These are phyloP conservation scores for Eudemis profundana DNA, from an alignment of 2,888 invertebrate species.

Conservation along the genomic window DNA sequence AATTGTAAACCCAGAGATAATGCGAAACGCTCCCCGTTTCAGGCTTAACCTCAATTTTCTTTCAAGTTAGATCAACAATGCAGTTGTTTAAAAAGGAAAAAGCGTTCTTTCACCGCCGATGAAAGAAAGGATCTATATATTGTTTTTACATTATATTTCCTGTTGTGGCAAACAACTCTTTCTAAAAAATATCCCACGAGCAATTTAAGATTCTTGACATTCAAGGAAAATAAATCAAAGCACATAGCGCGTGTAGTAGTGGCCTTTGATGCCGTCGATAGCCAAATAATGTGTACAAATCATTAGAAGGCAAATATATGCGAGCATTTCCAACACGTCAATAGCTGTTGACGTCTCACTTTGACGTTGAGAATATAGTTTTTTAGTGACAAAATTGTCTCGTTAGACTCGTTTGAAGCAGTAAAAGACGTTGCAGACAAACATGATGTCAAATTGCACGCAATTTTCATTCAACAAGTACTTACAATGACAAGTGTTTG, in stretches of 20 bases:
- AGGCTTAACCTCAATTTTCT: constrained; percentile 1
- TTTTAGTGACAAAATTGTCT: constrained; percentile 38
- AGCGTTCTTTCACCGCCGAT: background rate
- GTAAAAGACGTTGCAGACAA: constrained; percentile 19
- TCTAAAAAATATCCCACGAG: background rate
- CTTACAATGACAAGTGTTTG: no score
- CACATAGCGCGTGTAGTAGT: background rate
- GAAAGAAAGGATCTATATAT: background rate
- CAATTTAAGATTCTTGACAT: background rate
- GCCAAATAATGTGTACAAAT: constrained; percentile 53
- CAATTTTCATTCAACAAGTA: background rate
- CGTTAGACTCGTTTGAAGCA: constrained; percentile 29
- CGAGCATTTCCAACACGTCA: constrained; percentile 37
- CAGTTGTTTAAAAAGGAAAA: constrained; percentile 4
- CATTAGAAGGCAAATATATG: constrained; percentile 51
- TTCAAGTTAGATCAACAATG: background rate
- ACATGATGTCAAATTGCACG: constrained; percentile 6
- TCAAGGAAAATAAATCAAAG: background rate
- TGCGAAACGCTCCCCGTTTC: background rate
- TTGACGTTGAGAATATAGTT: constrained; percentile 33
- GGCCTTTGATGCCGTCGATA: constrained; percentile 49
- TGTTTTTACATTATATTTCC: background rate
- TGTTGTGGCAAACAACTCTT: background rate
- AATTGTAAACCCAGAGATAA: background rate
- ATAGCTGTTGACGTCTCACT: constrained; percentile 31